These are phyloP conservation scores for Apogon talboti DNA, from an alignment of 2,797 vertebrate genomes.

Conservation along the genomic window DNA sequence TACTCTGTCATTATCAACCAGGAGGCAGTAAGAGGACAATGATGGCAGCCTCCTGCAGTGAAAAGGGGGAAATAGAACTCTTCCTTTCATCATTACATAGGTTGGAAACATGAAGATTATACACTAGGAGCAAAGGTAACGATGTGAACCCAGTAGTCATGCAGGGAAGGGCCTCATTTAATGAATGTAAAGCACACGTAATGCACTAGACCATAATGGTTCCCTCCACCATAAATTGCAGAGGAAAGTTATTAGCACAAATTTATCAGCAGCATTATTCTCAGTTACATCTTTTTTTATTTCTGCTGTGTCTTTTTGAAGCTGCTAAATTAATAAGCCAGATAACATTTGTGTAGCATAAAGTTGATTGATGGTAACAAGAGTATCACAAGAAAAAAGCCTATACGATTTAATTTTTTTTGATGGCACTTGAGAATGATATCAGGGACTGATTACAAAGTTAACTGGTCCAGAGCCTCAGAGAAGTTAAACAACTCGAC, in stretches of 20 bases:
- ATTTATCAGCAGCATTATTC: constrained; percentile 1
- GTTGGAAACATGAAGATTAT: constrained; percentile 31
- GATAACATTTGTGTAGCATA: neutral
- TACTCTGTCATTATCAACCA: constrained; percentile 54
- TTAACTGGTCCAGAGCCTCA: too few relatives aligned
- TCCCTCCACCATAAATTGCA: constrained; percentile 4
- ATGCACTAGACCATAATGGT: constrained; percentile 21
- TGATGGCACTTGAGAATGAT: too few relatives aligned
- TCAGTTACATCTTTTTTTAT: neutral
- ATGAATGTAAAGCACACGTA: constrained; percentile 29
- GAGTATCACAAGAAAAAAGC: too few relatives aligned
- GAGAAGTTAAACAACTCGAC: too few relatives aligned
- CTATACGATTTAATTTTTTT: too few relatives aligned
- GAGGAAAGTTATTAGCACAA: neutral
- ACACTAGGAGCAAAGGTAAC: constrained; percentile 30
- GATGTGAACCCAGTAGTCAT: constrained; percentile 19
- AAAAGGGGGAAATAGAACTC: constrained; percentile 13
- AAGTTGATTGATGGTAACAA: too few relatives aligned
- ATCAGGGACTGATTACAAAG: too few relatives aligned
- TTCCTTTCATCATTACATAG: constrained; percentile 37
- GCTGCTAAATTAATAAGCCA: neutral
- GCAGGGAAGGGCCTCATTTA: constrained; percentile 19
- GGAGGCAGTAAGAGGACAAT: constrained; percentile 34
- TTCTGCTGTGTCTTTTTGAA: neutral
- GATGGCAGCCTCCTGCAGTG: constrained; percentile 42